Evolutionary conservation across 2,113 vertebrate species (phyloP), one percentile per base, ranked within the genome.

Genomic region (Gila orcuttii): DNA sequence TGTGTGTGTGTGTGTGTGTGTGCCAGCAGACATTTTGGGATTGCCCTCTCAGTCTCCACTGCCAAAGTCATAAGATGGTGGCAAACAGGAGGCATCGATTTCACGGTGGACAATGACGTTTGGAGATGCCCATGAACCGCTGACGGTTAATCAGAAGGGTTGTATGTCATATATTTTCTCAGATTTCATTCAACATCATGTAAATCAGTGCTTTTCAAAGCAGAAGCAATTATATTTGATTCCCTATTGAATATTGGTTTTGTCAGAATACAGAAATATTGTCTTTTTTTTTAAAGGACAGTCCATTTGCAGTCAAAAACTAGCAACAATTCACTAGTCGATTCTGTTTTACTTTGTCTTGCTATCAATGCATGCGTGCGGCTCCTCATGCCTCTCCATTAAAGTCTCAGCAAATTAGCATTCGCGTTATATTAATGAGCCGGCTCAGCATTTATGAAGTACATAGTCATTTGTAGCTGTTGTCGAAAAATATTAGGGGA

Each of bases 1-100:
- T 39, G 39, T 6, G 6, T 7, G 39, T 39, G 36, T 39, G 52
- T 76, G 74, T 23, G 50, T 13, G 76, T 78, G 77, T 96, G 94
- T 97, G 95, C 95, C 96, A 97, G 97, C 96, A 96, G 97, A 99
- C 97, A 99, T 99, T 98, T 99, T 98, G 97, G 96, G 96, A 97
- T 95, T 96, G 96, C 95, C 96, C 95, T 96, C 96, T 90, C 92
- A 94, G 94, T 92, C 94, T 95, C 95, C 94, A 87, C 88, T 90
- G 95, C 95, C 95, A 97, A 96, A 96, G 96, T 95, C 96, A 95
- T 96, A 97, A 99, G 97, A 99, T 98, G 96, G 97, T 97, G 97
- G 96, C 96, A 96, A 96, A 84, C 50, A 73, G 80, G 52, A 69
- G 28, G 15, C 59, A 68, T 73, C 10, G 55, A 36, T 33, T 79